Evolutionary conservation across 1,140 invertebrate species (phyloP), one percentile per base, ranked within the genome.

Genomic region (Caenorhabditis brenneri): DNA sequence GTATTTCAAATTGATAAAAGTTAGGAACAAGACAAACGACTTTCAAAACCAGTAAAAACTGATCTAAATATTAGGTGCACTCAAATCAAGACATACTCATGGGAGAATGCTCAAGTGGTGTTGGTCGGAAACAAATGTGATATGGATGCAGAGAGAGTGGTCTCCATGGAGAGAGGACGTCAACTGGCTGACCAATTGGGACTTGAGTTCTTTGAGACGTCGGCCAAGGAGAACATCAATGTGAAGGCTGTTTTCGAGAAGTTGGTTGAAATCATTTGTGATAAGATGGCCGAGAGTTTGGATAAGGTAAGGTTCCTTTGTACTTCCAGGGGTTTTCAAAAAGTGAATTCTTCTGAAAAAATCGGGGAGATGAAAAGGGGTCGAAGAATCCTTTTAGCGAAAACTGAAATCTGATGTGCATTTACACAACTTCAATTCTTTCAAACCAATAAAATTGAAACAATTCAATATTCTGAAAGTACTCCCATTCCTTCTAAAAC

Each of bases 51-150:
- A 16, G 15, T 24, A 27, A n/a, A n/a, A n/a, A n/a, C n/a, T n/a
- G 0, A 51, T 48, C 42, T 27, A 5, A 9, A 27, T 19, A 90
- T n/a, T 91, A 97, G 96, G 96, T 95, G 98, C 74, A 99, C 97
- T 87, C 98, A 99, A 93, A 99, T 99, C 89, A 99, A 99, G 92
- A 99, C 96, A 1, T 99, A 99, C 91, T 99, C 97, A n/a, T 99
- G 97, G 96, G 97, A 99, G 92, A 99, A 99, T 91, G 98, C 98
- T 87, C 98, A 99, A 93, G 97, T 99, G n/a, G 97, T 99, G 87
- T 93, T 99, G 85, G 97, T 97, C n/a, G 97, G 97, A 24, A 99
- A 99, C 93, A 99, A 99, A 92, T 94, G 97, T 92, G 98, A 99
- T 91, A 97, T 99, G 96, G 97, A 99, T 91, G 97, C 99, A 89